phyloP scores from a whole-genome alignment of 2,888 invertebrate species.

The Xestoiulus laeticollis region DNA sequence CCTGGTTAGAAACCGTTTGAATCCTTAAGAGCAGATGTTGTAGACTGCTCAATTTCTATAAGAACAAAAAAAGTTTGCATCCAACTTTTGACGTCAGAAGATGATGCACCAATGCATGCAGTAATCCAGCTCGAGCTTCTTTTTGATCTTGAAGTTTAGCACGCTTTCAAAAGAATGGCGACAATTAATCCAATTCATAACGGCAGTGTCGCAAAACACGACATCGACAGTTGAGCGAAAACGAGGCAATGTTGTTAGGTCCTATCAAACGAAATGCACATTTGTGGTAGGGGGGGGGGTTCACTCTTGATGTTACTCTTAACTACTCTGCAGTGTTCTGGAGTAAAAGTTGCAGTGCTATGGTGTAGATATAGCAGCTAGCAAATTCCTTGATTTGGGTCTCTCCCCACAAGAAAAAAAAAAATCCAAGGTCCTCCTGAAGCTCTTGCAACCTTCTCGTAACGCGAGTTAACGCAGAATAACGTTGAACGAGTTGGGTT shows the following conservation, averaged over 20 bases:
- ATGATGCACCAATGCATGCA: background rate
- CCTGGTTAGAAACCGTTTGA: background rate
- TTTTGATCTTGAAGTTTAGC: background rate
- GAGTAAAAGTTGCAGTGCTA: background rate
- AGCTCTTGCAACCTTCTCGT: background rate
- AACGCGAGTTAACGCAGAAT: background rate
- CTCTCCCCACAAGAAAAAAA: no score
- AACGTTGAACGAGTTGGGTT: background rate
- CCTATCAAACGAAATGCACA: background rate
- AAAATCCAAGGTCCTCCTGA: background rate
- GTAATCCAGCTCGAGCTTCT: background rate
- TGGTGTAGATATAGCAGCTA: background rate
- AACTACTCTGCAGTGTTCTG: no score
- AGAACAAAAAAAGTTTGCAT: background rate
- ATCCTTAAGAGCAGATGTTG: background rate
- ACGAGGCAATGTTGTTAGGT: background rate
- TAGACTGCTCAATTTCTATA: background rate
- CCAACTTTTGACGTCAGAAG: background rate
- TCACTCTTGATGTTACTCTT: no score
- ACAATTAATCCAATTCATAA: slow-evolving; percentile 23
- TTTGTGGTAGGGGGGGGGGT: background rate
- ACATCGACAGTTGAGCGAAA: background rate
- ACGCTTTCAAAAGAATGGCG: background rate
- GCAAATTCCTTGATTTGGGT: no score
- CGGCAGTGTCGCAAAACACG: background rate